phyloP scores from a whole-genome alignment of 2,888 invertebrate genomes.

The Limnephilus marmoratus region DNA sequence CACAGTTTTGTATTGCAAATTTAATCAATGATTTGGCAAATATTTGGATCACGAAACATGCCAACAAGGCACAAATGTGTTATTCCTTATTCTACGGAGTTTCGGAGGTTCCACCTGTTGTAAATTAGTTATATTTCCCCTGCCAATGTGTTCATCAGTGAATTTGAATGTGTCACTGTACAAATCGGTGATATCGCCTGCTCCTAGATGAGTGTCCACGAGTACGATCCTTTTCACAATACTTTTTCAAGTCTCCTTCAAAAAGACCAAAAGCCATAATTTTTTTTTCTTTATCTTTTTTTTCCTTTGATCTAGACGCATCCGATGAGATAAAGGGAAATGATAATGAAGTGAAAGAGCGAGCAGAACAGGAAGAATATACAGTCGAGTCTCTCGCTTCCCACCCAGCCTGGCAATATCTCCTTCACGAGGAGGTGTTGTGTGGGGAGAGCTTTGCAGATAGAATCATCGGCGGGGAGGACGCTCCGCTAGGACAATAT shows the following conservation, averaged over 20 bases:
- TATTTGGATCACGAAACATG: too few relatives aligned
- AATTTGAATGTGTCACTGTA: too few relatives aligned
- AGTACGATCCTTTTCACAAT: not conserved
- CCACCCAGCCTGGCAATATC: slow-evolving; percentile 75
- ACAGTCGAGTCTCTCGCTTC: slow-evolving; percentile 69
- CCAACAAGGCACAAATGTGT: too few relatives aligned
- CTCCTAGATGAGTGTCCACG: not conserved
- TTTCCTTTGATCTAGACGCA: not conserved
- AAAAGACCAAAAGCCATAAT: too few relatives aligned
- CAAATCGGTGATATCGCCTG: not conserved
- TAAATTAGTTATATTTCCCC: too few relatives aligned
- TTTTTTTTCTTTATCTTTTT: not conserved
- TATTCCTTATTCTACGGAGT: too few relatives aligned
- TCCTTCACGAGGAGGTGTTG: slow-evolving; percentile 72
- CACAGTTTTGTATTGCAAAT: too few relatives aligned
- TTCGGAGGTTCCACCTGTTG: too few relatives aligned
- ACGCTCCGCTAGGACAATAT: slow-evolving; percentile 79
- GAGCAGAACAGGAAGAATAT: not conserved
- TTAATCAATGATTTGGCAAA: too few relatives aligned
- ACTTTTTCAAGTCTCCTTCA: not conserved
- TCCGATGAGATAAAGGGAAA: not conserved
- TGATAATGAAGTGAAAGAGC: not conserved
- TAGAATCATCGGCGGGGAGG: slow-evolving; percentile 80
- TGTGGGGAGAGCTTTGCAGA: slow-evolving; percentile 79
- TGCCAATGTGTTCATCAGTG: too few relatives aligned